These are phyloP conservation scores for Autographa gamma DNA, from an alignment of 2,888 invertebrate species.

Conservation along the genomic window DNA sequence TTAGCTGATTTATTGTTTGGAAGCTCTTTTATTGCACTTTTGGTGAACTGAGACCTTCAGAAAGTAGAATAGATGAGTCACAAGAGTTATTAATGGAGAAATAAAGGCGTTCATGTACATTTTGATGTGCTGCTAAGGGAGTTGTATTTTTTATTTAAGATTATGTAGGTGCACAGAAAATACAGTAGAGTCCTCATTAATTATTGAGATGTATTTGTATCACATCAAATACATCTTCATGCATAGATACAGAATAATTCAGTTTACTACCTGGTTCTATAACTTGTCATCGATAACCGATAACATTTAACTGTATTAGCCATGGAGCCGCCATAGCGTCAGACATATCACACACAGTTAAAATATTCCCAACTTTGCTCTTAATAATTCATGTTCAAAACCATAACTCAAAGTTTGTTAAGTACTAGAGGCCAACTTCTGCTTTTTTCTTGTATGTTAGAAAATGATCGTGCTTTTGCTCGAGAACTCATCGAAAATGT, in stretches of 20 bases:
- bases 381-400: constrained; percentile 1
- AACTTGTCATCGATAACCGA: constrained; percentile 21
- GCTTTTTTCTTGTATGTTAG: no score
- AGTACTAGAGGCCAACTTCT: neutral
- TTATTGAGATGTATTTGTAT: neutral
- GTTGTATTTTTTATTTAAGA: no score
- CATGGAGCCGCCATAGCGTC: constrained; percentile 17
- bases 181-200: no score
- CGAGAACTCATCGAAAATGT: no score
- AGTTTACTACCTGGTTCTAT: constrained; percentile 13
- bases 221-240: neutral
- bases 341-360: neutral
- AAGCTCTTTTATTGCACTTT: neutral
- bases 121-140: no score
- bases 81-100: no score
- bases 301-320: constrained; percentile 18
- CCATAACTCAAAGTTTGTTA: neutral
- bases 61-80: no score
- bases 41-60: neutral
- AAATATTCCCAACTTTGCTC: constrained; percentile 7
- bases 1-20: neutral
- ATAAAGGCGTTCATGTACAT: no score
- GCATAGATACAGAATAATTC: constrained; percentile 1
- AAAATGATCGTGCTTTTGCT: no score
- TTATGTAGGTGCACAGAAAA: no score